Evolutionary conservation across 64 coral and sea anemone genomes (phyloP).

Genomic region (Hydrozoanthus tunicans): DNA sequence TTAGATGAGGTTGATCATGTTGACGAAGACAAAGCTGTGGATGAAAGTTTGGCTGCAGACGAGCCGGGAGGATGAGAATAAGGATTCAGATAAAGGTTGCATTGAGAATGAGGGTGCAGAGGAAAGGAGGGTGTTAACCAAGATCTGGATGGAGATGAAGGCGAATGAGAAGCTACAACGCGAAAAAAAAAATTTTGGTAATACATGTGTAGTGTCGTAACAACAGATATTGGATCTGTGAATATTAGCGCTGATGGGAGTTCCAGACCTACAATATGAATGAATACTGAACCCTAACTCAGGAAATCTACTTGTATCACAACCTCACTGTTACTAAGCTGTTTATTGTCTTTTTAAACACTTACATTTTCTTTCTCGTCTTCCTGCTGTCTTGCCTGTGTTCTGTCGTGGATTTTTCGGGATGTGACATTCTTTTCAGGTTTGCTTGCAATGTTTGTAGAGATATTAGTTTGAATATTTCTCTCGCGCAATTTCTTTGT

Average conservation of each 20-base stretch:
- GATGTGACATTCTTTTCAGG: neutral
- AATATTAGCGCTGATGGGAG: neutral
- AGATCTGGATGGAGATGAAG: neutral
- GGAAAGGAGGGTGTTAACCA: neutral
- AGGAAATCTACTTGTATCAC: too few relatives aligned
- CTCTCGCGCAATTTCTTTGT: neutral
- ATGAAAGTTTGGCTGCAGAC: neutral
- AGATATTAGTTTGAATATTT: neutral
- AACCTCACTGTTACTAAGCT: too few relatives aligned
- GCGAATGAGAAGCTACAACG: neutral
- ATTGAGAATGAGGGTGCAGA: neutral
- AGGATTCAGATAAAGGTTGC: neutral
- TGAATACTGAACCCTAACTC: too few relatives aligned
- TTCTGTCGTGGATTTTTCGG: neutral
- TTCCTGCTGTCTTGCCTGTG: neutral
- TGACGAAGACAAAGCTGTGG: too few relatives aligned
- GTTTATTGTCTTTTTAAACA: neutral
- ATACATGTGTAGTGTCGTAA: neutral
- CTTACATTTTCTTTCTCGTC: slow-evolving; percentile 51
- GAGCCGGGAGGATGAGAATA: neutral
- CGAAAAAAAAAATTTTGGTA: neutral
- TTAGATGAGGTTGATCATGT: too few relatives aligned
- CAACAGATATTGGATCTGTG: too few relatives aligned
- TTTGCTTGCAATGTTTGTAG: neutral
- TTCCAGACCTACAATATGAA: neutral